Evolutionary conservation across 2,888 invertebrate genomes (phyloP).

Genomic region (Poecilobothrus nobilitatus): DNA sequence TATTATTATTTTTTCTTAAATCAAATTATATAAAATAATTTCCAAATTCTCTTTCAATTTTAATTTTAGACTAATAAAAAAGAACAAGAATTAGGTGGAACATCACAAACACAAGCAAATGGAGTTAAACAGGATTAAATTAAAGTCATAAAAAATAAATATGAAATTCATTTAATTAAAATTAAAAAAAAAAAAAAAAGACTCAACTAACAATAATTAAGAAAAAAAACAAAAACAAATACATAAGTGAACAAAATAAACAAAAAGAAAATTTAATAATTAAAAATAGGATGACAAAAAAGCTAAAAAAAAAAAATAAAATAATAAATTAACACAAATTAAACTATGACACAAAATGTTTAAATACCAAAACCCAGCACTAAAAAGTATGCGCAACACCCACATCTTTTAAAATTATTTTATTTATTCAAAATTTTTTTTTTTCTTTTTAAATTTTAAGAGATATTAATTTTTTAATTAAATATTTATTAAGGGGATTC

Average conservation of each 20-base stretch:
- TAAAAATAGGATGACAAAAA: slow-evolving; percentile 15
- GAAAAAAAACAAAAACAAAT: slow-evolving; percentile 20
- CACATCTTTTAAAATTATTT: not conserved
- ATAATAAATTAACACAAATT: not conserved
- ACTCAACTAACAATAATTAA: slow-evolving; percentile 17
- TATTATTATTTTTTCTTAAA: too few species aligned
- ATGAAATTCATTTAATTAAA: not conserved
- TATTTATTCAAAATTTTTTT: not conserved
- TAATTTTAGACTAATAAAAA: slow-evolving; percentile 51
- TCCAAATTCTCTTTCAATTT: too few species aligned
- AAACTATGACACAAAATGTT: not conserved
- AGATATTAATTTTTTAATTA: not conserved
- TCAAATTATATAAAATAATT: too few species aligned
- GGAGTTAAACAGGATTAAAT: slow-evolving; percentile 54
- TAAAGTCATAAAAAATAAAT: slow-evolving; percentile 10
- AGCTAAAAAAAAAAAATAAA: slow-evolving; percentile 14
- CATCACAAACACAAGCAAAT: slow-evolving; percentile 50
- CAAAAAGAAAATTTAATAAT: slow-evolving; percentile 13
- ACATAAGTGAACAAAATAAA: too few species aligned
- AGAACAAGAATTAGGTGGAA: slow-evolving; percentile 46
- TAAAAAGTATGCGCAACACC: slow-evolving; percentile 4
- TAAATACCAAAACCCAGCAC: not conserved
- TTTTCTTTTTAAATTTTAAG: not conserved
- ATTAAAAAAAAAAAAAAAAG: not conserved
- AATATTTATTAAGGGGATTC: not conserved